phyloP scores from a whole-genome alignment of 2,113 vertebrate genomes.

The Heterotis niloticus region DNA sequence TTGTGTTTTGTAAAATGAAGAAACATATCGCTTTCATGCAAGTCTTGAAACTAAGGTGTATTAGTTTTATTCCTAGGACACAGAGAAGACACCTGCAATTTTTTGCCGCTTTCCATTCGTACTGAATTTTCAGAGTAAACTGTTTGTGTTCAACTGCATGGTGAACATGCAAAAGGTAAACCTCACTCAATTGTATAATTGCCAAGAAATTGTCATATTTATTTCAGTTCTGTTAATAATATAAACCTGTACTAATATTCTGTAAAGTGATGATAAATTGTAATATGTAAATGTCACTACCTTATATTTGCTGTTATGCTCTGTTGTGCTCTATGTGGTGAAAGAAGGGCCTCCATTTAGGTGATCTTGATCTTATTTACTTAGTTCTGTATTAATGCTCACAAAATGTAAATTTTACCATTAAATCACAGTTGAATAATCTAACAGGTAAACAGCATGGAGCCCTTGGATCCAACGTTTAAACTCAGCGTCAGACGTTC shows the following conservation, averaged over 20 bases:
- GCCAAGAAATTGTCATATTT: no score
- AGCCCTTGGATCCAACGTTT: conserved; percentile 13
- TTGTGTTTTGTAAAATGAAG: no score
- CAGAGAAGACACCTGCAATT: conserved; percentile 32
- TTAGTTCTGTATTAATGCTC: no score
- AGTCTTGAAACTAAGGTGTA: background rate
- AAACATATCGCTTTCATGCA: no score
- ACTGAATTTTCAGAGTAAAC: conserved; percentile 47
- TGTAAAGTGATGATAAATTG: background rate
- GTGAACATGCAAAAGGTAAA: conserved; percentile 37
- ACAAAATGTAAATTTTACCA: no score
- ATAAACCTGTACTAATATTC: no score
- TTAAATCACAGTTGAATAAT: background rate
- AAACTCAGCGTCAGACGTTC: conserved; percentile 47
- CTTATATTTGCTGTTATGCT: no score
- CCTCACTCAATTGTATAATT: no score
- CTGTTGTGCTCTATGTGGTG: no score
- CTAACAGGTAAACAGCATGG: background rate
- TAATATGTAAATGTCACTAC: no score
- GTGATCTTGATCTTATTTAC: background rate
- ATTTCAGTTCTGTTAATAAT: no score
- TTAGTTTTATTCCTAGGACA: conserved; percentile 43
- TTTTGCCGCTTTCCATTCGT: conserved; percentile 62
- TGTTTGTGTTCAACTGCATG: conserved; percentile 32
- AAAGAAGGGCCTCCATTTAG: background rate